Conservation (phyloP, 2,888 invertebrate genomes). For the Rhyacophila evoluta region DNA sequence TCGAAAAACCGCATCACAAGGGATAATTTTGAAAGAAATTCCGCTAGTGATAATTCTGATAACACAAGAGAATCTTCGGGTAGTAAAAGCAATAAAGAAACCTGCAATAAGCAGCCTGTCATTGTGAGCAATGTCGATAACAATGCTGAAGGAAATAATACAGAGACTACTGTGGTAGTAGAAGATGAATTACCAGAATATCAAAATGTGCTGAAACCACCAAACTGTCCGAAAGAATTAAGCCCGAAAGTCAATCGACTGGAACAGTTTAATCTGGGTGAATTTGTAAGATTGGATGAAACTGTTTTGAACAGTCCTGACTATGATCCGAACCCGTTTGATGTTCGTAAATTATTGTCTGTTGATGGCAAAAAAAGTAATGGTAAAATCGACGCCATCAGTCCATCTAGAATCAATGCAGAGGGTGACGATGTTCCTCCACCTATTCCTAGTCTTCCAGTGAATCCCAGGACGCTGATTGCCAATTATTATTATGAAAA, state of each 20-base stretch:
- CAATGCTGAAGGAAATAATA: conserved; percentile 54
- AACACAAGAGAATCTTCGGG: conserved; percentile 54
- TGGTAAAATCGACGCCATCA: conserved; percentile 21
- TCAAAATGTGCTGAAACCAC: conserved; percentile 61
- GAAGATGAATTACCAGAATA: conserved; percentile 63
- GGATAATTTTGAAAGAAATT: conserved; percentile 48
- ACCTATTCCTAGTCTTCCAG: conserved; percentile 67
- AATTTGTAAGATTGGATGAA: conserved; percentile 43
- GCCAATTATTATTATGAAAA: conserved; percentile 87
- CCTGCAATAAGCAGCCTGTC: conserved; percentile 44
- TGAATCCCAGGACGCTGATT: conserved; percentile 65
- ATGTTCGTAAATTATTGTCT: conserved; percentile 32
- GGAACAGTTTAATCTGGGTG: conserved; percentile 40
- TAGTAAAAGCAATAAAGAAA: conserved; percentile 47
- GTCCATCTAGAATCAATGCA: conserved; percentile 38
- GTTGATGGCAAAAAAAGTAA: conserved; percentile 23
- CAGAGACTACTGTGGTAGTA: not conserved
- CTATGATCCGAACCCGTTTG: conserved; percentile 44
- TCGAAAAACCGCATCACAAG: conserved; percentile 46
- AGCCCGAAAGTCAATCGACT: conserved; percentile 51
- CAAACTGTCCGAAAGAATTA: conserved; percentile 55
- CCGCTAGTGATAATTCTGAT: conserved; percentile 61
- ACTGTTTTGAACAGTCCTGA: conserved; percentile 51
- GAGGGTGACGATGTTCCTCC: conserved; percentile 63
- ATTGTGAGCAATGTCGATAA: conserved; percentile 52